A percentile compares a stretch with the other conserved stretches of the same genome.
Conservation (phyloP, 2,113 vertebrate genomes). For the Chloropsis cyanopogon region DNA sequence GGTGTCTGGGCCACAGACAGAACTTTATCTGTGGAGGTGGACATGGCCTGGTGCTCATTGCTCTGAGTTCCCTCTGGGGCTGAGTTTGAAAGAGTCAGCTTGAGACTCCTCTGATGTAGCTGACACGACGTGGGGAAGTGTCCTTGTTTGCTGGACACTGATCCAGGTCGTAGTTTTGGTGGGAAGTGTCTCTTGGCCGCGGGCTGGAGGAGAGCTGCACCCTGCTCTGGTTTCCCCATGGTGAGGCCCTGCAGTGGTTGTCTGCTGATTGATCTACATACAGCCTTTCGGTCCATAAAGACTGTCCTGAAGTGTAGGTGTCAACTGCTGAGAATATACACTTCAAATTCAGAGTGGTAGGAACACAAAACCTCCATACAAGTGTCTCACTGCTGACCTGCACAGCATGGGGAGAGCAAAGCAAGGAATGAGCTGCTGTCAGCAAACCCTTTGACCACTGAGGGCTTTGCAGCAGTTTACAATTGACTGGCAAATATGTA, state of each 20-base stretch:
- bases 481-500: accelerated
- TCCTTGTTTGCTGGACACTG: accelerated
- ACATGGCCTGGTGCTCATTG: accelerated
- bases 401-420: background rate
- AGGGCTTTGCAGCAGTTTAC: background rate
- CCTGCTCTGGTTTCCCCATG: background rate
- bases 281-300: background rate
- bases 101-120: background rate
- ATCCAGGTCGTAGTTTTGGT: accelerated
- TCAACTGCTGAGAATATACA: accelerated
- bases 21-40: background rate
- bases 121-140: accelerated
- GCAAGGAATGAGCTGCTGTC: background rate
- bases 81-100: background rate
- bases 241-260: accelerated
- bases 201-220: background rate
- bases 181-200: accelerated
- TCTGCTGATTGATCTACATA: background rate
- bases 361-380: accelerated
- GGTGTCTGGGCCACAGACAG: accelerated
- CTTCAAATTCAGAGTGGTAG: background rate
- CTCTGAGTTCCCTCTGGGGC: background rate
- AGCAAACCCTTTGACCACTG: background rate
- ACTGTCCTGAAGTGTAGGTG: background rate
- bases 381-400: accelerated